A percentile compares a stretch with the other conserved stretches of the same genome.
Conservation (phyloP, 2,888 invertebrate genomes). For the Trichopoda pennipes region DNA sequence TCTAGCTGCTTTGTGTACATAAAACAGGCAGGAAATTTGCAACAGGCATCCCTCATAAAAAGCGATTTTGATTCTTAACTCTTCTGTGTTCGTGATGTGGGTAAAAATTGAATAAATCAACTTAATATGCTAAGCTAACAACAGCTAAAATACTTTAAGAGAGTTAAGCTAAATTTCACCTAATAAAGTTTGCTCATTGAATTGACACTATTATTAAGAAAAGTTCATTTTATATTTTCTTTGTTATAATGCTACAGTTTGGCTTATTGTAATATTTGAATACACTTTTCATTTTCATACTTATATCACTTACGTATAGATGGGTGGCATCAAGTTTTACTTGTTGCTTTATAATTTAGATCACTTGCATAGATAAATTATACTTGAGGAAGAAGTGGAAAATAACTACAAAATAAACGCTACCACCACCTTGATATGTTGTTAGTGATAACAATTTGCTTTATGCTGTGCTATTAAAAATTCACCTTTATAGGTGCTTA, state of each 20-base stretch:
- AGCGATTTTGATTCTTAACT: neutral
- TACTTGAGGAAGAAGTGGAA: constrained; percentile 48
- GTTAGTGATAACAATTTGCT: constrained; percentile 16
- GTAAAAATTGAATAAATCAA: too few relatives aligned
- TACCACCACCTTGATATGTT: constrained; percentile 43
- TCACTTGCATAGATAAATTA: constrained; percentile 61
- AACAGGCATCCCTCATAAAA: neutral
- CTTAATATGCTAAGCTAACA: too few relatives aligned
- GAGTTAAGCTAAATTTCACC: too few relatives aligned
- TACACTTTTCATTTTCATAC: neutral
- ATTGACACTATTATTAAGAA: too few relatives aligned
- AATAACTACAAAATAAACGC: constrained; percentile 39
- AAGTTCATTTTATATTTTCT: too few relatives aligned
- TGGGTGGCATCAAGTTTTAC: constrained; percentile 48
- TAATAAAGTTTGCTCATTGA: too few relatives aligned
- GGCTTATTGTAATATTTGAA: too few relatives aligned
- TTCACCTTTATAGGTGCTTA: constrained; percentile 52
- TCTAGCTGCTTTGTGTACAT: constrained; percentile 33
- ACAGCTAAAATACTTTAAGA: too few relatives aligned
- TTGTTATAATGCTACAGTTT: neutral
- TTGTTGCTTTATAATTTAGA: constrained; percentile 55
- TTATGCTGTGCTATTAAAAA: constrained; percentile 11
- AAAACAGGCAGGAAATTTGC: constrained; percentile 11
- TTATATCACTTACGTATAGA: neutral
- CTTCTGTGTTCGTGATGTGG: neutral